Base-by-base conservation (phyloP, 30 jellyfish, hydroid and myxozoan genomes). In the Rhopilema esculentum region DNA sequence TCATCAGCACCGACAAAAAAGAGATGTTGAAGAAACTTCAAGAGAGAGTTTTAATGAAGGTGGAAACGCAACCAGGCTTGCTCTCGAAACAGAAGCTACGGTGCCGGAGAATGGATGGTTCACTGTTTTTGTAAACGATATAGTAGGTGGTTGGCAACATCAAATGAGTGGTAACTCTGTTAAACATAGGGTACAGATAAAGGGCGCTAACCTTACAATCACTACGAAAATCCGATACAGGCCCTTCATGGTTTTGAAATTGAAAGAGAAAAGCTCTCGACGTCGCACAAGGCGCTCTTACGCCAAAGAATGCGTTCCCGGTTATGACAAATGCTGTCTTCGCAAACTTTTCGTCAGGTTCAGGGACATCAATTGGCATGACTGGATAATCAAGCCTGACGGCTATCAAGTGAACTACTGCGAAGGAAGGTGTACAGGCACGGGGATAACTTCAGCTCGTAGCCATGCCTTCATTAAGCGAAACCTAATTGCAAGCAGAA, bases 361-460 rank as follows among this genome's bases (percentile, higher is more conserved):
- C 94, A 74, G 49, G 22, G 94, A 85, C 57, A 74, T 85, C 26
- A 40, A 75, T 9, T 85, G 94, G 94, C 69, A 85, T 12, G 94
- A 85, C 72, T 85, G 94, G 94, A 49, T 85, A 6, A 74, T 85
- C 49, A 82, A 85, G 88, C 94, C 94, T 0, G 49, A 31, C 23
- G 88, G 88, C 22, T 74, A 32, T 67, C 75, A 76, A 61, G 88
- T 85, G 76, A 85, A 75, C 86, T 75, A 85, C 78, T 85, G 94
- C 88, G 94, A 85, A 49, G 94, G 94, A 29, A 53, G 79, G 23
- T 85, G 94, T 77, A 71, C 75, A 25, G 85, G 85, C 9, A 29
- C 78, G 16, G 94, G 88, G 15, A 75, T 52, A 23, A 52, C 57
- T 51, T 48, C 87, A 25, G 79, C 80, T 4, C 30, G 40, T 62